Conservation (phyloP, 2,113 vertebrate genomes). For the Strigops habroptila region DNA sequence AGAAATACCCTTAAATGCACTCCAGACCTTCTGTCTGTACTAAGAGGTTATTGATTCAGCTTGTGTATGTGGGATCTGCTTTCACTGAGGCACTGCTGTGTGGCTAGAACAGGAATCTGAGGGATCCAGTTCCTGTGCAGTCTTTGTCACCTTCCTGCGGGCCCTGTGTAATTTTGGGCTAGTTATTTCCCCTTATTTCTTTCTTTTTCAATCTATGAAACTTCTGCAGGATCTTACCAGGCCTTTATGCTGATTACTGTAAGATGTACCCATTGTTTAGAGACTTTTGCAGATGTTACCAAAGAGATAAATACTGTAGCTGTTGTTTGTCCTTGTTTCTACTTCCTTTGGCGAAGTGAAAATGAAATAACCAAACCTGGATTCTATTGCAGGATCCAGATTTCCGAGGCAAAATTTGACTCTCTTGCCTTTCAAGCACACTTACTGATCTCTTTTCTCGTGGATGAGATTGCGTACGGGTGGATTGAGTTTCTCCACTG, state of each 20-base stretch:
- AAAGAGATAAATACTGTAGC: constrained; percentile 43
- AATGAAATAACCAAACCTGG: constrained; percentile 7
- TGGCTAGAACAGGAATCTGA: not conserved
- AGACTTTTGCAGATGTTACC: constrained; percentile 1
- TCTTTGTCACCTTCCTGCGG: not conserved
- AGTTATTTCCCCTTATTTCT: not conserved
- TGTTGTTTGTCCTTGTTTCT: not conserved
- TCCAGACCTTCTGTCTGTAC: constrained; percentile 11
- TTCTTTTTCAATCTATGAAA: not conserved
- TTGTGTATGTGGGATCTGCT: not conserved
- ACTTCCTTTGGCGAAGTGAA: not conserved
- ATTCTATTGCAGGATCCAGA: not conserved
- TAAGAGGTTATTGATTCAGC: not conserved
- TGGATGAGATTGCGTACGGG: not conserved
- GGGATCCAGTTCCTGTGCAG: not conserved
- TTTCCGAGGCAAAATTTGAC: not conserved
- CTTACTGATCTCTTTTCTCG: not conserved
- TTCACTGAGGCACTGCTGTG: not conserved
- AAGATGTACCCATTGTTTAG: not conserved
- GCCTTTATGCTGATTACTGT: not conserved
- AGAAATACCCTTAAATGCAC: not conserved
- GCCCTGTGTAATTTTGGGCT: not conserved
- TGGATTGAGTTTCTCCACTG: not conserved
- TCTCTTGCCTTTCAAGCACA: constrained; percentile 38
- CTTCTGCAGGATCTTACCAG: not conserved